These are phyloP conservation scores for Dasysyrphus tricinctus DNA, from an alignment of 2,888 invertebrate species.

Conservation along the genomic window DNA sequence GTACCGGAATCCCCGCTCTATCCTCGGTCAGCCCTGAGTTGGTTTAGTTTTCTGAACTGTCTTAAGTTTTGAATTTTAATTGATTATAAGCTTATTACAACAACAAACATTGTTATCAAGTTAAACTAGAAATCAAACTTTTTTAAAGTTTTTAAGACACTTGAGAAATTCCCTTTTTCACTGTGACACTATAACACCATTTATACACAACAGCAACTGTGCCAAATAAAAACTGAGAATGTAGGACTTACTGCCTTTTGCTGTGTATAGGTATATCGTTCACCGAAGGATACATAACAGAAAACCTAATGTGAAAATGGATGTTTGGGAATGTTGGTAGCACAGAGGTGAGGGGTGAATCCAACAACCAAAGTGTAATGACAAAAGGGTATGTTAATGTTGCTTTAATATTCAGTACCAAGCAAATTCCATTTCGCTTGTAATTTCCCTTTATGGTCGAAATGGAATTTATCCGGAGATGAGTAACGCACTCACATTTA, in stretches of 20 bases:
- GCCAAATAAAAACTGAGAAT: slow-evolving; percentile 41
- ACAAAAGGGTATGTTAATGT: slow-evolving; percentile 75
- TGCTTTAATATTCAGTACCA: slow-evolving; percentile 75
- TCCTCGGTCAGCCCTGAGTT: no score
- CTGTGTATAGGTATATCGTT: slow-evolving; percentile 4
- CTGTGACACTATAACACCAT: slow-evolving; percentile 56
- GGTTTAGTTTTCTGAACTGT: no score
- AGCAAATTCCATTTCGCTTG: slow-evolving; percentile 76
- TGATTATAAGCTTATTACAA: no score
- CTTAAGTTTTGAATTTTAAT: no score
- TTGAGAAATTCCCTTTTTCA: slow-evolving; percentile 27
- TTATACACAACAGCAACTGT: slow-evolving; percentile 34
- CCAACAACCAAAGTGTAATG: slow-evolving; percentile 71
- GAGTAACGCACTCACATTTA: slow-evolving; percentile 71
- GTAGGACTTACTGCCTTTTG: slow-evolving; percentile 44
- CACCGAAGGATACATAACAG: slow-evolving; percentile 48
- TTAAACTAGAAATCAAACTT: neutral
- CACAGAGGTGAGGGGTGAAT: slow-evolving; percentile 47
- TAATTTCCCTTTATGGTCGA: slow-evolving; percentile 76
- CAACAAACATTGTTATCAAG: no score
- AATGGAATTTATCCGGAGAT: slow-evolving; percentile 75
- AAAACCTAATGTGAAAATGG: slow-evolving; percentile 51
- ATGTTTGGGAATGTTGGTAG: slow-evolving; percentile 20
- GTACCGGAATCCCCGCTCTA: no score
- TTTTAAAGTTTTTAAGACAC: neutral